A percentile compares a stretch with the other conserved stretches of the same genome.
These are phyloP conservation scores for Cheilosia grossa DNA, from an alignment of 2,888 invertebrate genomes.

Conservation along the genomic window DNA sequence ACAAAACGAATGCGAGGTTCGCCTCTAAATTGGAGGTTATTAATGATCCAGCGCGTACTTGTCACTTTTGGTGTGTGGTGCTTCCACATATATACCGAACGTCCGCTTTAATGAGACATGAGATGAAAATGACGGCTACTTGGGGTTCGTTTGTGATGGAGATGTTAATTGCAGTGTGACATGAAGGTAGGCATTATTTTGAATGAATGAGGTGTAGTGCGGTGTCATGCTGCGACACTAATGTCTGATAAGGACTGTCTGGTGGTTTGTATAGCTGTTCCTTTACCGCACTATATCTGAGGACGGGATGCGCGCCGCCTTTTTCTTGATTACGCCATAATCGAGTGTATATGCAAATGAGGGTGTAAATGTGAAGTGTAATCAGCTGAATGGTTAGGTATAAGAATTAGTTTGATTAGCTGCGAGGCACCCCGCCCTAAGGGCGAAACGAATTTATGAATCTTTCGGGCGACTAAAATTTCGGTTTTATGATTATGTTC, in stretches of 20 bases:
- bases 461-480: conserved; percentile 45
- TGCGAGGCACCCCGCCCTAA: conserved; percentile 16
- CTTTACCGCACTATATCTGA: background rate
- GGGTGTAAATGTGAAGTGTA: conserved; percentile 61
- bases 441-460: conserved; percentile 56
- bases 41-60: conserved; percentile 67
- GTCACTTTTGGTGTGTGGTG: conserved; percentile 51
- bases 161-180: conserved; percentile 74
- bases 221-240: conserved; percentile 68
- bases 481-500: conserved; percentile 67
- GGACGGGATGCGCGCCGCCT: conserved; percentile 47
- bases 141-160: conserved; percentile 56
- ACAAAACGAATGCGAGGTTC: conserved; percentile 4
- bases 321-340: conserved; percentile 45
- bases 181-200: conserved; percentile 71
- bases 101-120: conserved; percentile 66
- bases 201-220: conserved; percentile 52
- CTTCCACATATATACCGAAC: conserved; percentile 43
- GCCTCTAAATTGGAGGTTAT: conserved; percentile 59
- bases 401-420: conserved; percentile 27
- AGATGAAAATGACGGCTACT: conserved; percentile 72
- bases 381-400: conserved; percentile 62
- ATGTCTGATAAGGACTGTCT: conserved; percentile 35
- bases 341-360: conserved; percentile 64
- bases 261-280: conserved; percentile 9